These are phyloP conservation scores for Larimichthys crocea DNA, from an alignment of 2,113 vertebrate genomes.

Conservation along the genomic window DNA sequence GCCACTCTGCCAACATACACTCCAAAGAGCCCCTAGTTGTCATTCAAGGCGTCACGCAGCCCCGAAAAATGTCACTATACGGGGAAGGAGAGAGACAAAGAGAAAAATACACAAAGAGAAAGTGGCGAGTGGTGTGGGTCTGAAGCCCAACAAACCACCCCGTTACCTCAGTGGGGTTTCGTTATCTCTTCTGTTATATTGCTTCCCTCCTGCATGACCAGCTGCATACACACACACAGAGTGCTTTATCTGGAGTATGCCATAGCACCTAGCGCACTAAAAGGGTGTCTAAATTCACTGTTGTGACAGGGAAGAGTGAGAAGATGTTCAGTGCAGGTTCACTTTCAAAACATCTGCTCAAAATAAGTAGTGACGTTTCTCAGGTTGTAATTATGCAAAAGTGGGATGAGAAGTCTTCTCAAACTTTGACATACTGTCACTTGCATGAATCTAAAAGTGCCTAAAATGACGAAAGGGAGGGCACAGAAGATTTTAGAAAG, in stretches of 20 bases:
- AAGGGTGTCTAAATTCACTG: constrained; percentile 15
- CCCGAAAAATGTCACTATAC: constrained; percentile 79
- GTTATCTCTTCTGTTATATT: constrained; percentile 47
- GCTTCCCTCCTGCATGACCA: not conserved
- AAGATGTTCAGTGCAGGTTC: not conserved
- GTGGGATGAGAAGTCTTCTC: not conserved
- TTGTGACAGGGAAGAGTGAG: not conserved
- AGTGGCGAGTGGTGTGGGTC: constrained; percentile 38
- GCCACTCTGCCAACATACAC: constrained; percentile 76
- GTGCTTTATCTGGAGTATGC: not conserved
- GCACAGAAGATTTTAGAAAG: not conserved
- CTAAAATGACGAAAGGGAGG: not conserved
- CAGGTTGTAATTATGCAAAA: constrained; percentile 25
- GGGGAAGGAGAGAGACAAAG: constrained; percentile 56
- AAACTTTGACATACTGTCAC: not conserved
- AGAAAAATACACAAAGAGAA: constrained; percentile 44
- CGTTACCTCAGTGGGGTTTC: constrained; percentile 36
- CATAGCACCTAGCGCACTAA: not conserved
- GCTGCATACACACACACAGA: not conserved
- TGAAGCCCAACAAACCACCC: constrained; percentile 46
- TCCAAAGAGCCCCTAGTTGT: constrained; percentile 83
- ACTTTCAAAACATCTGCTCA: constrained; percentile 12
- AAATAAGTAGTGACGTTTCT: constrained; percentile 1
- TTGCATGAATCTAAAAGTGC: not conserved
- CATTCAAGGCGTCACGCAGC: constrained; percentile 79